Evolutionary conservation across 2,113 vertebrate genomes (phyloP).

Genomic region (Xenus cinereus): DNA sequence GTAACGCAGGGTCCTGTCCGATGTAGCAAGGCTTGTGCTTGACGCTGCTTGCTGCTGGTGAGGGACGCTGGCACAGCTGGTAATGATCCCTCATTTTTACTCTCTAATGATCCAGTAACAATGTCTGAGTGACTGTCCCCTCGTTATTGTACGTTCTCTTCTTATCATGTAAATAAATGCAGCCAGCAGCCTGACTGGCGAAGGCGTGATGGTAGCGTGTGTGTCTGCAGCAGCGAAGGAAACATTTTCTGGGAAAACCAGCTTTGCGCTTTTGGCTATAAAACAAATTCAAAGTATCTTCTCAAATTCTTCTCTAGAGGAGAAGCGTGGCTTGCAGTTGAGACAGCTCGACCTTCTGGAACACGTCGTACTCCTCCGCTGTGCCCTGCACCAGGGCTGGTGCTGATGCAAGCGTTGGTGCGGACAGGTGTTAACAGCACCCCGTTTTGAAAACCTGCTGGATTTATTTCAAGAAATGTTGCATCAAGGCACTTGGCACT

Average conservation of each 20-base stretch:
- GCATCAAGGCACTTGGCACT: conserved; percentile 31
- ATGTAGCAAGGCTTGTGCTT: neutral
- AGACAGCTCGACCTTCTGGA: conserved; percentile 40
- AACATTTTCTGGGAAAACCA: neutral
- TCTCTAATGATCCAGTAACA: neutral
- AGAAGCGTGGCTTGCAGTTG: neutral
- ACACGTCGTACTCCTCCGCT: neutral
- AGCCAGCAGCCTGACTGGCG: neutral
- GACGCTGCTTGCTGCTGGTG: neutral
- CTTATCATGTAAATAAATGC: conserved; percentile 41
- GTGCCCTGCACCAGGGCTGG: neutral
- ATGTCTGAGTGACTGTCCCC: neutral
- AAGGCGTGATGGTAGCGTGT: neutral
- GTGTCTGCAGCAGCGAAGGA: neutral
- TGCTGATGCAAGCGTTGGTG: conserved; percentile 41
- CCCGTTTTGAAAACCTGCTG: conserved; percentile 51
- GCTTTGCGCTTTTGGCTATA: neutral
- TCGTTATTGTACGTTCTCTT: neutral
- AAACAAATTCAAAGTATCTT: conserved; percentile 19
- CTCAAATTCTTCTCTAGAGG: neutral
- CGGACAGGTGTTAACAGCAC: conserved; percentile 57
- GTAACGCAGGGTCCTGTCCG: accelerated
- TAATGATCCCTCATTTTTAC: neutral
- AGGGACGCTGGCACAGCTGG: neutral
- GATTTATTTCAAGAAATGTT: conserved; percentile 56